Conservation (phyloP, 2,888 invertebrate species). For the Dioctria rufipes region DNA sequence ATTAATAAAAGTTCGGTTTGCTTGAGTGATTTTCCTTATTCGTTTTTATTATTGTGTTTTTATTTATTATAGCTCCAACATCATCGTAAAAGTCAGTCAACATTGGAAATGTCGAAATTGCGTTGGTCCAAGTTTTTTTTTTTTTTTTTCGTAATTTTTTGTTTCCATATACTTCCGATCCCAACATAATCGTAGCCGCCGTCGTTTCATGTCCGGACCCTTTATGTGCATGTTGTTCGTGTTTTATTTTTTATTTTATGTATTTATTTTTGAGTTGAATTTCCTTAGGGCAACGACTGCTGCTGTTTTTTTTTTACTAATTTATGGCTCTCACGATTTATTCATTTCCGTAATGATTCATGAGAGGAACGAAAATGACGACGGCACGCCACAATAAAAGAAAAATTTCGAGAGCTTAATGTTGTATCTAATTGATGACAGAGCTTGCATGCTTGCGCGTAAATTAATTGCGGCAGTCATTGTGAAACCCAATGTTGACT, state of each 20-base stretch:
- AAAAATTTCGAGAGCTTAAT: too few relatives aligned
- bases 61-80: background rate
- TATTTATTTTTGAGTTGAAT: constrained; percentile 9
- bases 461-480: too few relatives aligned
- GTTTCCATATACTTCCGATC: constrained; percentile 16
- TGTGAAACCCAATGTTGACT: too few relatives aligned
- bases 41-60: background rate
- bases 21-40: background rate
- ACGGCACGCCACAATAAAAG: background rate
- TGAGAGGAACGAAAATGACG: constrained; percentile 2
- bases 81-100: background rate
- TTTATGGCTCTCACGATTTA: constrained; percentile 44
- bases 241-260: background rate
- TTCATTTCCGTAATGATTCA: constrained; percentile 42
- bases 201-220: constrained; percentile 12
- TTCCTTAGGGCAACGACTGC: constrained; percentile 30
- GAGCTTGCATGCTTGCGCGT: too few relatives aligned
- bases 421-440: too few relatives aligned
- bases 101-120: background rate
- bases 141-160: constrained; percentile 8
- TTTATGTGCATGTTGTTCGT: background rate
- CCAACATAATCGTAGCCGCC: constrained; percentile 16
- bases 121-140: constrained; percentile 3
- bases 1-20: background rate
- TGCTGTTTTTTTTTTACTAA: constrained; percentile 13